Conservation (phyloP, 2,797 vertebrate genomes). For the Oreochromis mossambicus region DNA sequence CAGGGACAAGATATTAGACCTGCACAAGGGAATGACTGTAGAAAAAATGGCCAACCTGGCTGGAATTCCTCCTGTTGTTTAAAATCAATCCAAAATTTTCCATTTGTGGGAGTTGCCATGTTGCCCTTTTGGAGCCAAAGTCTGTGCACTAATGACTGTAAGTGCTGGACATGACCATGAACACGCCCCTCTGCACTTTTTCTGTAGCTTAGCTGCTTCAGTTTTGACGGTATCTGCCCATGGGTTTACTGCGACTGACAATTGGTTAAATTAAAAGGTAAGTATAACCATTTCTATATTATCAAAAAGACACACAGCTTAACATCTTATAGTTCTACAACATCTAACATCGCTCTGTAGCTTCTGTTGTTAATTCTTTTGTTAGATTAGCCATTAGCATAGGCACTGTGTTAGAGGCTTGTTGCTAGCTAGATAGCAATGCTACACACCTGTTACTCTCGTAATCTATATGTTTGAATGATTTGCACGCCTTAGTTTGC, state of each 20-base stretch:
- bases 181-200: background rate
- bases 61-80: background rate
- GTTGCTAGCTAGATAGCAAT: background rate
- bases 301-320: background rate
- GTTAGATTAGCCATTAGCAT: background rate
- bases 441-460: background rate
- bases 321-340: background rate
- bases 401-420: background rate
- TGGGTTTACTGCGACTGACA: background rate
- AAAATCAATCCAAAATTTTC: background rate
- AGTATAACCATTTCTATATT: background rate
- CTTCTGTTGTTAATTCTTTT: background rate
- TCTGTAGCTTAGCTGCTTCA: background rate
- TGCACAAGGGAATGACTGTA: background rate
- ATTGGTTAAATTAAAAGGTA: background rate
- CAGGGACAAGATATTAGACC: background rate
- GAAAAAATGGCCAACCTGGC: background rate
- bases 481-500: background rate
- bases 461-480: background rate
- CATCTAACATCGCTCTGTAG: background rate
- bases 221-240: background rate
- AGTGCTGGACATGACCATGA: background rate
- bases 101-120: background rate
- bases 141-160: background rate
- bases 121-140: background rate